Evolutionary conservation across 2,888 invertebrate species (phyloP), one percentile per base, ranked within the genome.

Genomic region (Agrochola litura): DNA sequence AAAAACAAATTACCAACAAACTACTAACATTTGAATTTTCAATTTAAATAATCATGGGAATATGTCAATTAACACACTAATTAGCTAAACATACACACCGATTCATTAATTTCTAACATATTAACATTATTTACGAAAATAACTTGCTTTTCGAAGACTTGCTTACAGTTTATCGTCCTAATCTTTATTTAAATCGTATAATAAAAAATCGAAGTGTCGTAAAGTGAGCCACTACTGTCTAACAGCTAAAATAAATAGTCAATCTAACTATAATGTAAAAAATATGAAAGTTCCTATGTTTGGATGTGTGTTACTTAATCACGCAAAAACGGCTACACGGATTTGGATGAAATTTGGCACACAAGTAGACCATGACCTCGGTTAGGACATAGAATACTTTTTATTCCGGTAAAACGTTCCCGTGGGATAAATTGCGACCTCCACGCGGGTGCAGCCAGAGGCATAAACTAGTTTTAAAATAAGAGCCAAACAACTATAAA

Each of bases 231-330:
- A 81, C 73, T 74, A 79, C 73, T 77, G 79, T 73, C 68, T 82
- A 70, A 74, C 43, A 80, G 84, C 76, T 77, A n/a, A 78, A 87
- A 83, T 83, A 79, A 87, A 86, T 77, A 83, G 79, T 85, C 76
- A 84, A 89, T 89, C 75, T 8, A 4, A 58, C 3, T 30, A 3
- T 58, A 56, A 12, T 58, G 6, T 25, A 5, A 25, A 25, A 25
- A 58, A 58, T 58, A 6, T 30, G 25, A 58, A 58, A 25, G 16
- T 58, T 25, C 16, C 25, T 25, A 3, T 6, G 12, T 58, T 58
- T 58, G 25, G 25, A 58, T 30, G 25, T 60, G 30, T 30, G 25
- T 30, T 58, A 14, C 25, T 14, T 3, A 8, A 16, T 25, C 25
- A 58, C 58, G 2, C 8, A 16, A 60, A 60, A 30, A 60, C 16